A percentile compares a stretch with the other conserved stretches of the same genome.
Evolutionary conservation across 2,797 vertebrate species (phyloP).

Genomic region (Naso thynnoides): DNA sequence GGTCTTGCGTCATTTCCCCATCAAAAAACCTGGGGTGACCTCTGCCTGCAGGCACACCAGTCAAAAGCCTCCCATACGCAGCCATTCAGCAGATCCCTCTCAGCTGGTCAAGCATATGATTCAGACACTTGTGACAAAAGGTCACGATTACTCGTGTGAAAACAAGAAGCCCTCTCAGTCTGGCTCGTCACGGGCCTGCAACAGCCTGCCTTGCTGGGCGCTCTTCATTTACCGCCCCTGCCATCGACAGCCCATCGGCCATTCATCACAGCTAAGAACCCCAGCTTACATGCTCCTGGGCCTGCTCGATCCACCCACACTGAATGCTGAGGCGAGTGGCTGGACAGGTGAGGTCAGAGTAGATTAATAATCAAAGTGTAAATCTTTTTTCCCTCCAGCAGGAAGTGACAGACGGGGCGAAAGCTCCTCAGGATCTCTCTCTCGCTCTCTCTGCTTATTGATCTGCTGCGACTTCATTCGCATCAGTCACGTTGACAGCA

Average conservation of each 20-base stretch:
- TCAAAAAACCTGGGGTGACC: too few relatives aligned
- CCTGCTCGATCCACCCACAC: conserved; percentile 51
- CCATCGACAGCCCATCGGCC: conserved; percentile 41
- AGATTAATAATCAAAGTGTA: conserved; percentile 70
- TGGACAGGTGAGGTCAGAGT: conserved; percentile 60
- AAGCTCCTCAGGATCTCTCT: conserved; percentile 47
- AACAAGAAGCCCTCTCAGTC: conserved; percentile 70
- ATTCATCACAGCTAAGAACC: conserved; percentile 65
- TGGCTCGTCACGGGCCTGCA: conserved; percentile 37
- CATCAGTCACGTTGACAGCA: conserved; percentile 62
- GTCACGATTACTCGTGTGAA: conserved; percentile 52
- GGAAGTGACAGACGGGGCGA: conserved; percentile 58
- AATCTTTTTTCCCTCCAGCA: conserved; percentile 48
- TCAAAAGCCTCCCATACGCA: conserved; percentile 32
- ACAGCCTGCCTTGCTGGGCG: conserved; percentile 57
- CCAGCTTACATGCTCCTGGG: conserved; percentile 13
- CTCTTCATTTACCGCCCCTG: conserved; percentile 62
- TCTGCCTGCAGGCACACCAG: conserved; percentile 31
- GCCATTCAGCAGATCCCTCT: conserved; percentile 51
- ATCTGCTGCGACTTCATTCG: conserved; percentile 58
- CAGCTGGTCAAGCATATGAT: conserved; percentile 66
- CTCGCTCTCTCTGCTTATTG: conserved; percentile 58
- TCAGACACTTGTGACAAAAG: conserved; percentile 67
- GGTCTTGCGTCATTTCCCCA: neutral
- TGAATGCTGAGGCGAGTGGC: conserved; percentile 29